Evolutionary conservation across 2,113 vertebrate species (phyloP).

Genomic region (Heptranchias perlo): DNA sequence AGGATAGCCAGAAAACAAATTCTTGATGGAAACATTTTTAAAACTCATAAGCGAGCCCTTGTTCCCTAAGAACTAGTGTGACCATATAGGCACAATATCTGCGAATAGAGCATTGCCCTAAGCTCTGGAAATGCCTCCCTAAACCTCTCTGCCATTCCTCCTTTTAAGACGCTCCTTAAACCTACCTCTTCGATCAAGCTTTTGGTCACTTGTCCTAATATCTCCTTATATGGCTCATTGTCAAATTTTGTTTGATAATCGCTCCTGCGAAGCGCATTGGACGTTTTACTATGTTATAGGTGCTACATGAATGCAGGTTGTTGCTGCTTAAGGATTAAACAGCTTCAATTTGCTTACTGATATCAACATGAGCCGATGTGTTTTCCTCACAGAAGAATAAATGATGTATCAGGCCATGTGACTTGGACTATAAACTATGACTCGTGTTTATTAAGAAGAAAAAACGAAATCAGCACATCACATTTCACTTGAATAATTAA

Average conservation of each 20-base stretch:
- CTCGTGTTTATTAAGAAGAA: background rate
- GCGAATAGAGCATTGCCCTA: background rate
- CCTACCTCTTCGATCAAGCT: no score
- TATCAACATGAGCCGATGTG: background rate
- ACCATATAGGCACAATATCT: background rate
- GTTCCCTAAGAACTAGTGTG: background rate
- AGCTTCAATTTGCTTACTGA: background rate
- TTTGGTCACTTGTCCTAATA: no score
- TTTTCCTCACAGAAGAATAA: background rate
- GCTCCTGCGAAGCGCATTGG: no score
- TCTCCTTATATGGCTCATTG: no score
- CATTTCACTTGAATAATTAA: background rate
- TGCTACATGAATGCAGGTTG: no score
- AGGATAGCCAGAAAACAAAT: background rate
- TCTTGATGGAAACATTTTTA: background rate
- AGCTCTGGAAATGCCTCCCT: no score
- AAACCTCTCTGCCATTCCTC: no score
- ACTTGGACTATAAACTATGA: background rate
- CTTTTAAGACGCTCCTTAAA: no score
- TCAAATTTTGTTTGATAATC: no score
- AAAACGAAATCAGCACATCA: background rate
- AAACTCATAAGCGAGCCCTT: background rate
- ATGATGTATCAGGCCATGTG: background rate
- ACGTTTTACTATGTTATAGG: no score
- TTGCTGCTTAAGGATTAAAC: background rate